Evolutionary conservation across 2,797 vertebrate genomes (phyloP).

Genomic region (Coregonus sp.): DNA sequence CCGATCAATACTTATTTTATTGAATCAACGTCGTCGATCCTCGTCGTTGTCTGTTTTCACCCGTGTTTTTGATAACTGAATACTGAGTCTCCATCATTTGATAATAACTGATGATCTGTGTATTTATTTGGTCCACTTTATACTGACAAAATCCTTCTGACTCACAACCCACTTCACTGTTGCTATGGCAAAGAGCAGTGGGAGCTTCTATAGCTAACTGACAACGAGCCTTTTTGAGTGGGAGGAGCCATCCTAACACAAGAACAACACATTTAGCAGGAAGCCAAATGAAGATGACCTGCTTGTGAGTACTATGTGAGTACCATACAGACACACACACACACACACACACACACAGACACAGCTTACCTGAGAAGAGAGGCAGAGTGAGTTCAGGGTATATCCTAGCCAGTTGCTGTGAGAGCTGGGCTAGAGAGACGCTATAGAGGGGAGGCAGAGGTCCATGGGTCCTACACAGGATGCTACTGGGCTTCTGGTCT

Average conservation of each 20-base stretch:
- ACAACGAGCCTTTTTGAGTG: conserved; percentile 9
- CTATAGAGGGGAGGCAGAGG: conserved; percentile 92
- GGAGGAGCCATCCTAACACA: conserved; percentile 23
- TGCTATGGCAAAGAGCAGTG: conserved; percentile 17
- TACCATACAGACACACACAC: conserved; percentile 1
- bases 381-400: conserved; percentile 96
- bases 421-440: conserved; percentile 87
- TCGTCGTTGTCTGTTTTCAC: neutral
- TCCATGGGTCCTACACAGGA: conserved; percentile 90
- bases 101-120: neutral
- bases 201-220: conserved; percentile 4
- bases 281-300: conserved; percentile 43
- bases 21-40: neutral
- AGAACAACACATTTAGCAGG: conserved; percentile 46
- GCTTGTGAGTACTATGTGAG: conserved; percentile 8
- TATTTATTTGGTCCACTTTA: neutral
- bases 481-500: conserved; percentile 87
- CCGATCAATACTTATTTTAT: no score
- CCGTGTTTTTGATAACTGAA: no score
- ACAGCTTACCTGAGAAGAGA: conserved; percentile 89
- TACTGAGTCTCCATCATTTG: neutral
- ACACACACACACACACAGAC: neutral
- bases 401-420: conserved; percentile 90
- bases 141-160: conserved; percentile 11
- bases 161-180: conserved; percentile 13